phyloP scores from a whole-genome alignment of 2,113 vertebrate species.

The Dipodomys ordii region DNA sequence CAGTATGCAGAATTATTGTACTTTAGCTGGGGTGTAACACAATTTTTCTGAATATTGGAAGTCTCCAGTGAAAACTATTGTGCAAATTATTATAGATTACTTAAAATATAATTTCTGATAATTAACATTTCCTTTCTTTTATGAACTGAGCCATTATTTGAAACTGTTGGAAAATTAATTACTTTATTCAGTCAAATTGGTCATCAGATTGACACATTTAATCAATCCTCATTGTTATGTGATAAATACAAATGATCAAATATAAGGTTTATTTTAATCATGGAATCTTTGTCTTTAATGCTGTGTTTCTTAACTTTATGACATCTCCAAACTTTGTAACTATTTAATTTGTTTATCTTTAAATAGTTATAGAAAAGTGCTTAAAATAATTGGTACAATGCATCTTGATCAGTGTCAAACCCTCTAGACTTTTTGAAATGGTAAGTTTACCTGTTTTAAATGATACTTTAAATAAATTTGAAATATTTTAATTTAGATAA shows the following conservation, averaged over 20 bases:
- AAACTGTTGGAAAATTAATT: not conserved
- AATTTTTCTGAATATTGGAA: constrained; percentile 9
- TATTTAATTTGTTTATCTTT: too few relatives aligned
- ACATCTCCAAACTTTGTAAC: not conserved
- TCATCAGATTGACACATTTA: constrained; percentile 1
- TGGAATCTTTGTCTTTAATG: not conserved
- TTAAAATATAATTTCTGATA: not conserved
- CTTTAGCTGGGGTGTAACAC: not conserved
- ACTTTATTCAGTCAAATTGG: not conserved
- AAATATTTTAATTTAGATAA: not conserved
- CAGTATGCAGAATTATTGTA: not conserved
- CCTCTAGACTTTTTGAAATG: not conserved
- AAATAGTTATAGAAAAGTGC: too few relatives aligned
- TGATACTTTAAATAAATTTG: not conserved
- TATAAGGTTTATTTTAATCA: not conserved
- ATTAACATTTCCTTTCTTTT: not conserved
- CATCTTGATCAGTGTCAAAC: too few relatives aligned
- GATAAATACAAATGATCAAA: not conserved
- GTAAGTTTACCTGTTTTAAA: not conserved
- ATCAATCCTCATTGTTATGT: constrained; percentile 1
- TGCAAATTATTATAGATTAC: not conserved
- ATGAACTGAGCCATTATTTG: constrained; percentile 10
- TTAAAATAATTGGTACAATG: too few relatives aligned
- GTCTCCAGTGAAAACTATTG: not conserved
- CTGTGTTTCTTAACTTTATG: not conserved